Base-by-base conservation (phyloP, 2,888 invertebrate genomes). In the Gari tellinella region DNA sequence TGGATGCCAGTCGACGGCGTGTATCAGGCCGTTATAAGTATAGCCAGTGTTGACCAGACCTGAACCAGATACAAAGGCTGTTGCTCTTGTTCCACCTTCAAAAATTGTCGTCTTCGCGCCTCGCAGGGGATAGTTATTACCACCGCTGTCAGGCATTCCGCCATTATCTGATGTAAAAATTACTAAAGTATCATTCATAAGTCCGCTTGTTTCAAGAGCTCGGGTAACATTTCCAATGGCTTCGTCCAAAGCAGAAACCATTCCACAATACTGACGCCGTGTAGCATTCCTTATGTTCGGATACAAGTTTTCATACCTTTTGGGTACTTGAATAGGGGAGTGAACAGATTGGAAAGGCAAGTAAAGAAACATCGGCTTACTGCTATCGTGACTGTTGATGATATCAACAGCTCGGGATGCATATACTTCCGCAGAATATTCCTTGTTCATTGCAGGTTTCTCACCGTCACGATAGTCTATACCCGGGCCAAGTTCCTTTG, bases 231-330 rank as follows among this genome's bases (percentile, higher is more conserved):
- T 93, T 0, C 97, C 97, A 0, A 98, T 94, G 43, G 97, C 95
- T 65, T 95, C 94, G 89, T 98, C 98, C 81, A 98, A 92, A 81
- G 95, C 95, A 31, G 95, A 95, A 0, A 97, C 94, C 95, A 97
- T 84, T 1, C 82, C 84, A 53, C 69, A 77, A 56, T 79, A 84
- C 41, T 79, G 62, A 21, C 81, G 63, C 8, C 84, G 51, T 19
- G 75, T 72, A 26, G 55, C 58, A 21, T 67, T 68, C 14, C 69
- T 60, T 10, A 84, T 72, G 41, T 78, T 52, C 10, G 79, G 81
- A 60, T 84, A 84, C 72, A 78, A 62, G 31, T 77, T 68, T 45
- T 81, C 82, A 53, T 77, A 84, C 14, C 53, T 53, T 40, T 81
- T 60, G 15, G 84, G 84, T 2, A 84, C 84, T 75, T 84, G 52